Evolutionary conservation across 2,888 invertebrate genomes (phyloP).

Genomic region (Halocaridina rubra): DNA sequence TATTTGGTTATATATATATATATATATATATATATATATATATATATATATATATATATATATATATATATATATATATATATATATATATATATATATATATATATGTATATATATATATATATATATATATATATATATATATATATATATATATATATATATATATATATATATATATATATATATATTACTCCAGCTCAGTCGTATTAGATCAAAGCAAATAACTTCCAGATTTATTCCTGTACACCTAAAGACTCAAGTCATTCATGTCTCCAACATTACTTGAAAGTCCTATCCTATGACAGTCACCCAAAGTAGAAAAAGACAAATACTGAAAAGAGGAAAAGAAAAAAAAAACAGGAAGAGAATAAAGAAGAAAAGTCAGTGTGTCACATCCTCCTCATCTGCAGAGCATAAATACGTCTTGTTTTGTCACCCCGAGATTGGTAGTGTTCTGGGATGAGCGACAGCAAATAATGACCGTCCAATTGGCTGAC

Average conservation of each 20-base stretch:
- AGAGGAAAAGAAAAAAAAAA: background rate
- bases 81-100: background rate
- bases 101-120: background rate
- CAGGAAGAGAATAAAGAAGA: background rate
- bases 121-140: background rate
- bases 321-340: background rate
- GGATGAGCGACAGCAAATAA: background rate
- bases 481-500: background rate
- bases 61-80: constrained; percentile 15
- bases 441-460: background rate
- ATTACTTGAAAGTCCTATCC: background rate
- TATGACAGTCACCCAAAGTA: background rate
- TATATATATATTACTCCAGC: constrained; percentile 21
- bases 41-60: constrained; percentile 17
- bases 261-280: background rate
- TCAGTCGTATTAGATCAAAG: too few relatives aligned
- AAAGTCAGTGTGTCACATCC: background rate
- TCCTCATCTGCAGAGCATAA: background rate
- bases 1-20: background rate
- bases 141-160: background rate
- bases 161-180: constrained; percentile 28
- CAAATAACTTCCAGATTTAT: too few relatives aligned
- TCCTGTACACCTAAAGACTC: too few relatives aligned
- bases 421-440: background rate
- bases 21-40: constrained; percentile 11